Conservation (phyloP, 2,888 invertebrate genomes). For the Eutolmus rufibarbis region DNA sequence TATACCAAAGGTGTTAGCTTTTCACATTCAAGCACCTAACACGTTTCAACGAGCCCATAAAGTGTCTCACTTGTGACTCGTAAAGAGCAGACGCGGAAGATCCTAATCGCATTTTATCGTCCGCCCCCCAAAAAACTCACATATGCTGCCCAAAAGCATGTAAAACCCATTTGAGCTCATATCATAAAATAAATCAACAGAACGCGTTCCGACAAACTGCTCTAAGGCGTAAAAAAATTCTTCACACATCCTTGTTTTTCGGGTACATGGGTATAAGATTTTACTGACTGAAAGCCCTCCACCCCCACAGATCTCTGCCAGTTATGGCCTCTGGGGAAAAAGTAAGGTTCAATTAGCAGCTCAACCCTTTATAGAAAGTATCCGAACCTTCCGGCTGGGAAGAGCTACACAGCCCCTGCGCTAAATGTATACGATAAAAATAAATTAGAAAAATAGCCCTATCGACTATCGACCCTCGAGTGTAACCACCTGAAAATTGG, state of each 20-base stretch:
- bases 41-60: neutral
- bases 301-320: neutral
- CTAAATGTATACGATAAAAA: neutral
- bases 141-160: neutral
- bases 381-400: neutral
- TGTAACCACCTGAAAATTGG: neutral
- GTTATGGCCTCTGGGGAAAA: neutral
- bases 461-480: neutral
- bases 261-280: neutral
- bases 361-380: neutral
- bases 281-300: neutral
- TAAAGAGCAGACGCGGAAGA: neutral
- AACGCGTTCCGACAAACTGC: neutral
- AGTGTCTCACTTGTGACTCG: neutral
- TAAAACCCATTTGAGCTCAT: neutral
- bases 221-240: neutral
- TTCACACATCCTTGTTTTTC: neutral
- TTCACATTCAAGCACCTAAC: neutral
- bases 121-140: neutral
- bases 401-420: neutral
- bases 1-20: neutral
- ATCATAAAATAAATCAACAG: slow-evolving; percentile 3
- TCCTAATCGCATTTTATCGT: neutral
- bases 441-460: neutral
- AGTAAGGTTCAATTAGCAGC: neutral